phyloP scores from a whole-genome alignment of 2,797 vertebrate species.

The Dicrostonyx torquatus region DNA sequence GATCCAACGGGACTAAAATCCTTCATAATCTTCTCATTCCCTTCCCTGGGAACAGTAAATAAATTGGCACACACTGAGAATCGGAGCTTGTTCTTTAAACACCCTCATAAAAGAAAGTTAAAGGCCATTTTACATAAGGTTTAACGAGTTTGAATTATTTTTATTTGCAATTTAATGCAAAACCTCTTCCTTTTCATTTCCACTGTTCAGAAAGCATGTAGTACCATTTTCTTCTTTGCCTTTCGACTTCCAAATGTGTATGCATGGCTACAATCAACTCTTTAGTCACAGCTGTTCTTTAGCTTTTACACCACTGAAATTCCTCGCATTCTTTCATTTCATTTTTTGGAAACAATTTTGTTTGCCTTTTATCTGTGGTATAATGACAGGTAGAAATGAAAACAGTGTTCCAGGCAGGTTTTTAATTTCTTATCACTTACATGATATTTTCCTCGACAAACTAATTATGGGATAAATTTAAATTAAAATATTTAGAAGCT shows the following conservation, averaged over 20 bases:
- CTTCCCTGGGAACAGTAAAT: slow-evolving; percentile 21
- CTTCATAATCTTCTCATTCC: slow-evolving; percentile 37
- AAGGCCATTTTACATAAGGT: slow-evolving; percentile 45
- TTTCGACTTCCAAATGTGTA: slow-evolving; percentile 45
- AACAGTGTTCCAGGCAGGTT: slow-evolving; percentile 34
- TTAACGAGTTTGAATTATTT: slow-evolving; percentile 49
- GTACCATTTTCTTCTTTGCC: slow-evolving; percentile 37
- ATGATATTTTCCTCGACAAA: not conserved
- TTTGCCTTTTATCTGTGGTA: slow-evolving; percentile 66
- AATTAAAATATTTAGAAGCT: slow-evolving; percentile 52
- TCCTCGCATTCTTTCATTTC: not conserved
- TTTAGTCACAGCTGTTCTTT: slow-evolving; percentile 43
- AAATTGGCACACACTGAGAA: slow-evolving; percentile 27
- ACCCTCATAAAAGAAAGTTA: slow-evolving; percentile 52
- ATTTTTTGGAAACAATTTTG: not conserved
- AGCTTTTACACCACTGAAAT: slow-evolving; percentile 58
- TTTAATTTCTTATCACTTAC: slow-evolving; percentile 41
- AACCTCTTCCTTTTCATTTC: slow-evolving; percentile 7
- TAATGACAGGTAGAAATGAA: slow-evolving; percentile 41
- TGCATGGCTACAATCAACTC: not conserved
- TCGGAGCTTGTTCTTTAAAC: slow-evolving; percentile 5
- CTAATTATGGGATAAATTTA: slow-evolving; percentile 64
- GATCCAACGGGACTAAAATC: slow-evolving; percentile 19
- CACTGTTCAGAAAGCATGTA: slow-evolving; percentile 20
- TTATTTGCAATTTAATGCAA: slow-evolving; percentile 40